Percentiles rank a stretch among this genome's conserved stretches.
Conservation (phyloP, 2,113 vertebrate genomes). For the Geococcyx californianus region DNA sequence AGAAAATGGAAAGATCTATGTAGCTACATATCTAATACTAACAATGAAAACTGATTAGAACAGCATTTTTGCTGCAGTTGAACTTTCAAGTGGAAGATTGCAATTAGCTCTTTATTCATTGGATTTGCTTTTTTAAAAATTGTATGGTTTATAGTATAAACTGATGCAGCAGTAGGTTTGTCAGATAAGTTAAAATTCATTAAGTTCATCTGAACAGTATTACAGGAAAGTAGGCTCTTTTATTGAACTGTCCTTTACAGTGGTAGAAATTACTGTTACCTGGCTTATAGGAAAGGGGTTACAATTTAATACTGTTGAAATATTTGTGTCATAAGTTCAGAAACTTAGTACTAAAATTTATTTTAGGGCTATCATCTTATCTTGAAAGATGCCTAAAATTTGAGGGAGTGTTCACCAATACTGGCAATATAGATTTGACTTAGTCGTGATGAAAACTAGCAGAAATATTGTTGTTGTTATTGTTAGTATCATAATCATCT, state of each 20-base stretch:
- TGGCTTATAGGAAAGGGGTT: background rate
- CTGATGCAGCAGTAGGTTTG: background rate
- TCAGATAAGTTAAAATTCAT: background rate
- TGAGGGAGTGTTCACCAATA: background rate
- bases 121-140: background rate
- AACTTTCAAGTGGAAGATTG: background rate
- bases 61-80: background rate
- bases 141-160: background rate
- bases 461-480: background rate
- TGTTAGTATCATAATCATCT: too few species aligned
- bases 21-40: background rate
- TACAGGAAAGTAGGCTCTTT: too few species aligned
- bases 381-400: background rate
- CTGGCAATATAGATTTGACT: background rate
- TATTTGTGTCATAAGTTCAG: background rate
- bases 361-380: background rate
- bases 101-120: background rate
- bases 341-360: background rate
- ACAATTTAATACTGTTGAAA: background rate
- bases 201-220: background rate
- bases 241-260: too few species aligned
- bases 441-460: background rate
- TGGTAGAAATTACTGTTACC: background rate
- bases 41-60: background rate
- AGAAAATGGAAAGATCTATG: background rate